phyloP scores from a whole-genome alignment of 1,140 invertebrate species.

The Drosophila prosaltans region DNA sequence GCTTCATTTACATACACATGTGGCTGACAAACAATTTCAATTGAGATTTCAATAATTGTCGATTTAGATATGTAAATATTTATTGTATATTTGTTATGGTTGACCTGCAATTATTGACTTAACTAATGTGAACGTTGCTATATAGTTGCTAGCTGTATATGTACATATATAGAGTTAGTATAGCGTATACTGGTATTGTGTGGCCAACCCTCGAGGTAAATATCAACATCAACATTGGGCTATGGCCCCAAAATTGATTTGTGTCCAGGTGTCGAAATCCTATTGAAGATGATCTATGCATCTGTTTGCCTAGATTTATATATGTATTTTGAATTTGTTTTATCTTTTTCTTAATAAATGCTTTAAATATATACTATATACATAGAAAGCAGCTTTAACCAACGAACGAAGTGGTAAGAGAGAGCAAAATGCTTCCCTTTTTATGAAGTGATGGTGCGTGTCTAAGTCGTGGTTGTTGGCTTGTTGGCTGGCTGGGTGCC shows the following conservation, averaged over 20 bases:
- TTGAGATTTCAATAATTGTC: conserved; percentile 82
- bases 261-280: conserved; percentile 37
- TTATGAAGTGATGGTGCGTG: conserved; percentile 6
- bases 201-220: neutral
- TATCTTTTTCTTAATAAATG: conserved; percentile 7
- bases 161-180: neutral
- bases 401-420: neutral
- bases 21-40: conserved; percentile 73
- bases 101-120: conserved; percentile 67
- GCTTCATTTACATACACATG: conserved; percentile 45
- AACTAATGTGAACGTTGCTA: conserved; percentile 64
- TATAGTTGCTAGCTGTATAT: neutral
- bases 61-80: conserved; percentile 82
- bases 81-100: conserved; percentile 68
- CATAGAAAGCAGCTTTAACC: neutral
- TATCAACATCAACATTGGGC: conserved; percentile 4
- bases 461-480: conserved; percentile 12
- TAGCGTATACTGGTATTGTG: conserved; percentile 3
- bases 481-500: neutral
- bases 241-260: conserved; percentile 42
- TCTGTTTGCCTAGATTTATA: conserved; percentile 7
- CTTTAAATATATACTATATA: neutral
- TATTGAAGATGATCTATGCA: conserved; percentile 13
- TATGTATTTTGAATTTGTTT: conserved; percentile 7
- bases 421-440: neutral